Conservation (phyloP, 2,797 vertebrate genomes). For the Protonibea diacanthus region DNA sequence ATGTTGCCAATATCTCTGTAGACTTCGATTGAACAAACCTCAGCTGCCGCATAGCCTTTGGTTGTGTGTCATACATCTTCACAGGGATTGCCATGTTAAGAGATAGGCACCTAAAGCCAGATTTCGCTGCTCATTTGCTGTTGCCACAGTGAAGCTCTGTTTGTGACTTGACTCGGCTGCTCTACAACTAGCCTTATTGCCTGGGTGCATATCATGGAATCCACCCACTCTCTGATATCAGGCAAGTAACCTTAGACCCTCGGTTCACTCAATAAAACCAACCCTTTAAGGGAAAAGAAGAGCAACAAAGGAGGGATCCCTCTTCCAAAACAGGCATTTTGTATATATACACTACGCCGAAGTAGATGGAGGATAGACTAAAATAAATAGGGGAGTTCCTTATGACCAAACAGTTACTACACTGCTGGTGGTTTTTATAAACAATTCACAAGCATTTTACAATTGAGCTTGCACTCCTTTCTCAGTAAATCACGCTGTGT, state of each 20-base stretch:
- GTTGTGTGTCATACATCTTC: conserved; percentile 53
- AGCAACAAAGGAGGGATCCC: neutral
- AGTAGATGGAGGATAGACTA: neutral
- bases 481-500: neutral
- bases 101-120: conserved; percentile 19
- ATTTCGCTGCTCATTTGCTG: conserved; percentile 40
- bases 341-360: neutral
- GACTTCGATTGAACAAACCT: conserved; percentile 66
- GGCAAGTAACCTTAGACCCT: neutral
- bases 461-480: neutral
- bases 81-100: conserved; percentile 43
- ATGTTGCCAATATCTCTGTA: conserved; percentile 69
- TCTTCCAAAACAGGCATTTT: neutral
- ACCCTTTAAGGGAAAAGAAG: neutral
- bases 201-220: no score
- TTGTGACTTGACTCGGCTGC: neutral
- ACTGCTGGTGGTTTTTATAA: conserved; percentile 3
- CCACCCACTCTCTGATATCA: no score
- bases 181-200: neutral
- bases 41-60: conserved; percentile 44
- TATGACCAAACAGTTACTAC: neutral
- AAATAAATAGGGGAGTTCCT: neutral
- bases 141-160: conserved; percentile 6
- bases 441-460: conserved; percentile 6
- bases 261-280: neutral